Evolutionary conservation across 2,113 vertebrate species (phyloP).

Genomic region (Zosterops japonicus): DNA sequence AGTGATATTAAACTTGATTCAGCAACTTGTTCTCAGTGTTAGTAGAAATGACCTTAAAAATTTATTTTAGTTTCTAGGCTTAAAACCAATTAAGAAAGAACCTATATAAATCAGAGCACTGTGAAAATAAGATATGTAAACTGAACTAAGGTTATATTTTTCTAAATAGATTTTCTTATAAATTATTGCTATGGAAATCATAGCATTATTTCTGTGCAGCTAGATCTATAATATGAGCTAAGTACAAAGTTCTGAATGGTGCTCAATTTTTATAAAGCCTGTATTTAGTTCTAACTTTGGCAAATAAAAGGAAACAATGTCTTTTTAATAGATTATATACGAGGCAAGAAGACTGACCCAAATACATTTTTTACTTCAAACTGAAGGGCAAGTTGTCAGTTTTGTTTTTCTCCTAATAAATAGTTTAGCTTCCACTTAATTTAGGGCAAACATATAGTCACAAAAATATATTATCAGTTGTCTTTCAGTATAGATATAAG

Average conservation of each 20-base stretch:
- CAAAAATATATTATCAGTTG: background rate
- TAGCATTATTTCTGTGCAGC: background rate
- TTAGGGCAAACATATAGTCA: background rate
- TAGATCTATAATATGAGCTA: background rate
- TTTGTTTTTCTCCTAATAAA: background rate
- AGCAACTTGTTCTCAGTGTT: background rate
- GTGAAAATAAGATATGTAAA: background rate
- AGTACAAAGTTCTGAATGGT: background rate
- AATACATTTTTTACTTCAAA: background rate
- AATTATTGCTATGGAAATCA: background rate
- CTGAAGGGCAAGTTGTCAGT: background rate
- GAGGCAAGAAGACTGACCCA: background rate
- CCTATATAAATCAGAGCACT: background rate
- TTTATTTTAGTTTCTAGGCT: conserved; percentile 2
- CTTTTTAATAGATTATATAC: background rate
- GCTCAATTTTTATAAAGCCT: background rate
- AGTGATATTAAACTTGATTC: conserved; percentile 4
- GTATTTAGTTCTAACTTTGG: background rate
- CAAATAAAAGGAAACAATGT: background rate
- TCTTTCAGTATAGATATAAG: background rate
- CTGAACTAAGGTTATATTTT: background rate
- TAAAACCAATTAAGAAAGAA: background rate
- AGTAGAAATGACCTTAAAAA: conserved; percentile 54
- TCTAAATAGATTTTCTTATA: background rate
- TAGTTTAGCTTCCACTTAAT: background rate